Evolutionary conservation across 2,888 invertebrate genomes (phyloP).

Genomic region (Xestoiulus laeticollis): DNA sequence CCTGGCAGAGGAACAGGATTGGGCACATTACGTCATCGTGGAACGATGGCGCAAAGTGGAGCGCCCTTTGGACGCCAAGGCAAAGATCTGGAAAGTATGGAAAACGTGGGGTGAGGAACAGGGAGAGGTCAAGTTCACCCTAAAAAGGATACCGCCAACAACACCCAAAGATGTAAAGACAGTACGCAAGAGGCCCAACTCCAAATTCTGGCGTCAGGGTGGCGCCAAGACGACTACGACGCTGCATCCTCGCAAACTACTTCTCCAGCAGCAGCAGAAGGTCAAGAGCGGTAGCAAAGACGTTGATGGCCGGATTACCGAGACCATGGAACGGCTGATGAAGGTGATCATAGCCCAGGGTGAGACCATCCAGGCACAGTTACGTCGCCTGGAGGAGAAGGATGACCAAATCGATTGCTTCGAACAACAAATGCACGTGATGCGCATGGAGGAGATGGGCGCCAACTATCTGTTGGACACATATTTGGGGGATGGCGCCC

Average conservation of each 20-base stretch:
- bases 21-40: conserved; percentile 74
- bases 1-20: conserved; percentile 50
- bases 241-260: conserved; percentile 51
- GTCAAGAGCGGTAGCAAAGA: conserved; percentile 50
- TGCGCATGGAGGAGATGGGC: conserved; percentile 77
- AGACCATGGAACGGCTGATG: conserved; percentile 68
- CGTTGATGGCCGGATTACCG: conserved; percentile 59
- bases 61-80: conserved; percentile 75
- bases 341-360: conserved; percentile 70
- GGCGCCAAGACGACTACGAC: conserved; percentile 37
- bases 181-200: background rate
- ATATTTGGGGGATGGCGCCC: conserved; percentile 69
- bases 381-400: conserved; percentile 70
- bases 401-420: conserved; percentile 81
- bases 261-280: conserved; percentile 45
- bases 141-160: conserved; percentile 59
- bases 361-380: conserved; percentile 68
- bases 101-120: conserved; percentile 81
- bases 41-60: conserved; percentile 83
- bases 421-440: conserved; percentile 80
- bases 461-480: conserved; percentile 82
- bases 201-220: conserved; percentile 49
- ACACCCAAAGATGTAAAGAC: conserved; percentile 54
- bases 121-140: conserved; percentile 68
- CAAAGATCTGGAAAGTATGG: conserved; percentile 79